phyloP scores from a whole-genome alignment of 1,140 invertebrate species.

The Drosophila mayri region DNA sequence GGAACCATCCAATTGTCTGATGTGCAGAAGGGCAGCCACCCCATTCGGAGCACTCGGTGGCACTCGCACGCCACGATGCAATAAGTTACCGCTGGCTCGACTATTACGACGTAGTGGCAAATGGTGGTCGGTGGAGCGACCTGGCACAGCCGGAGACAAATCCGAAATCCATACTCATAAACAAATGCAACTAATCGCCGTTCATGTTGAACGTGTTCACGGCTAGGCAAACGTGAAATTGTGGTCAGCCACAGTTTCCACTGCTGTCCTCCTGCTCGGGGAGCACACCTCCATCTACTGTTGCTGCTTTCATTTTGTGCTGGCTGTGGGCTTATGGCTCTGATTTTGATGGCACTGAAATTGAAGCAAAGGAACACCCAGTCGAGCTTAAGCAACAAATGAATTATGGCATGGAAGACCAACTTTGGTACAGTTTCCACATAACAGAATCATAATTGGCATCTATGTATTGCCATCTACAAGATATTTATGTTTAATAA shows the following conservation, averaged over 20 bases:
- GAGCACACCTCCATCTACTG: conserved; percentile 8
- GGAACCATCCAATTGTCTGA: conserved; percentile 51
- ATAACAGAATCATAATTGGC: conserved; percentile 1
- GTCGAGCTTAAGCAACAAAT: conserved; percentile 37
- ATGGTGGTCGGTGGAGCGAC: conserved; percentile 31
- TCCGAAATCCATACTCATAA: conserved; percentile 83
- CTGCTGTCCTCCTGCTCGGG: conserved; percentile 11
- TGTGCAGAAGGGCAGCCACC: conserved; percentile 31
- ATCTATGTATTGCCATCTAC: background rate
- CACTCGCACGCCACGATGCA: conserved; percentile 76
- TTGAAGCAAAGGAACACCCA: conserved; percentile 21
- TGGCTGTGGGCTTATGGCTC: conserved; percentile 49
- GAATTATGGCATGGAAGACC: conserved; percentile 18
- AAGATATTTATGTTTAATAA: background rate
- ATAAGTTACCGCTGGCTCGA: conserved; percentile 71
- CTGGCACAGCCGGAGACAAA: conserved; percentile 73
- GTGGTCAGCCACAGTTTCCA: conserved; percentile 62
- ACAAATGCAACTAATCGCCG: conserved; percentile 83
- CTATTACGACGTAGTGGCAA: conserved; percentile 66
- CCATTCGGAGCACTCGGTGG: conserved; percentile 50
- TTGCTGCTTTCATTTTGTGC: conserved; percentile 36
- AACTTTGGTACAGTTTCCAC: conserved; percentile 13
- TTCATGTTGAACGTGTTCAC: conserved; percentile 82
- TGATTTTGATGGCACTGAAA: conserved; percentile 35
- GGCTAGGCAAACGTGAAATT: conserved; percentile 78